A percentile compares a stretch with the other conserved stretches of the same genome.
These are phyloP conservation scores for Chlorops oryzae DNA, from an alignment of 1,140 invertebrate genomes.

Conservation along the genomic window DNA sequence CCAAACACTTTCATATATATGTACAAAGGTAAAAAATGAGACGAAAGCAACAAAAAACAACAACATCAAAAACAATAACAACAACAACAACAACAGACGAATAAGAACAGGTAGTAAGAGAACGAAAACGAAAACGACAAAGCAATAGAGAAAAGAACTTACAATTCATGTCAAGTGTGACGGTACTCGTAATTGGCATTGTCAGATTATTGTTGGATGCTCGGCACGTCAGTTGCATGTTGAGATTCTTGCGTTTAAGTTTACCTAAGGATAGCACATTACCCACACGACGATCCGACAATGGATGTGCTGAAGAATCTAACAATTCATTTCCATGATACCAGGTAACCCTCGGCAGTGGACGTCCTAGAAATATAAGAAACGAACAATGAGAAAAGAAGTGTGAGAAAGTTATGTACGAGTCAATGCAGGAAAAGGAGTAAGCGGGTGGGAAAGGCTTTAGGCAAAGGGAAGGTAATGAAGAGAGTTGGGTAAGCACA, in stretches of 20 bases:
- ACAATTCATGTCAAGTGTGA: slow-evolving; percentile 74
- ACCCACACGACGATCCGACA: slow-evolving; percentile 59
- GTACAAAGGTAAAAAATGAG: background rate
- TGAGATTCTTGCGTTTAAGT: slow-evolving; percentile 61
- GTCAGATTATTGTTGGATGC: slow-evolving; percentile 73
- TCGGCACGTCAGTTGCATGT: slow-evolving; percentile 65
- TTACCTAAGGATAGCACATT: slow-evolving; percentile 62
- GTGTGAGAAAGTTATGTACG: background rate
- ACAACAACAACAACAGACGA: background rate
- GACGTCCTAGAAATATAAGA: slow-evolving; percentile 56
- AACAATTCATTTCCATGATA: slow-evolving; percentile 74
- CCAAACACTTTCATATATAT: too few relatives aligned
- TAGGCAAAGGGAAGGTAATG: too few relatives aligned
- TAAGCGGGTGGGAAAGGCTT: too few relatives aligned
- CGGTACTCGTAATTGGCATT: slow-evolving; percentile 63
- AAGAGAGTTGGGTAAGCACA: too few relatives aligned
- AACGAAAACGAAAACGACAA: too few relatives aligned
- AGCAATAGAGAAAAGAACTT: slow-evolving; percentile 53
- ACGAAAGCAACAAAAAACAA: background rate
- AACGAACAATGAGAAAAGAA: slow-evolving; percentile 1
- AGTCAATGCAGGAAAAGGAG: too few relatives aligned
- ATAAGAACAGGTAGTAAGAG: too few relatives aligned
- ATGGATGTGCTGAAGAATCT: slow-evolving; percentile 60
- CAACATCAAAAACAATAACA: too few relatives aligned
- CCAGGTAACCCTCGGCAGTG: slow-evolving; percentile 74